Evolutionary conservation across 2,113 vertebrate genomes (phyloP).

Genomic region (Eubucco bourcierii): DNA sequence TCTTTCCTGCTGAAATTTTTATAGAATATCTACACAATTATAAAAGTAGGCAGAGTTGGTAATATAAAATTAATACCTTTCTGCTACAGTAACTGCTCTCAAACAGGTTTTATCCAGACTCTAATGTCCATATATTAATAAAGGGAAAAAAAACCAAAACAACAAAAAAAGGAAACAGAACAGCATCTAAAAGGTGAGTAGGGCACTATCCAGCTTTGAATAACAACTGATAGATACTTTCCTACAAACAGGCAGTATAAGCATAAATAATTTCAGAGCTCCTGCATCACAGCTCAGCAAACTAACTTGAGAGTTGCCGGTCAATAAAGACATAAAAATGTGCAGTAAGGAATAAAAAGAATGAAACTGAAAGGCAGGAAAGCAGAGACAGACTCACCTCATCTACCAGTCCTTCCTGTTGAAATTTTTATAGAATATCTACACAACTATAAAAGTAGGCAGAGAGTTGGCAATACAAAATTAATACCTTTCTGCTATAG

Average conservation of each 20-base stretch:
- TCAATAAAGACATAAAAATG: neutral
- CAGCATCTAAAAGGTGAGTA: neutral
- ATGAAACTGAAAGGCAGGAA: slow-evolving; percentile 27
- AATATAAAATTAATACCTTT: neutral
- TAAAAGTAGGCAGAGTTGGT: neutral
- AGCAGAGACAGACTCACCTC: neutral
- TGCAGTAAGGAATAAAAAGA: neutral
- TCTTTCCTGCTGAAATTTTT: neutral
- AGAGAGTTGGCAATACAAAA: neutral
- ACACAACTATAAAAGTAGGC: neutral
- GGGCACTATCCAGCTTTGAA: neutral
- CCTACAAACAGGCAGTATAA: neutral
- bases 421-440: neutral
- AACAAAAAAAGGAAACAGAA: too few relatives aligned
- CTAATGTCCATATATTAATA: neutral
- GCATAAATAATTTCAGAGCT: neutral
- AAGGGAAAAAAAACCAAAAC: neutral
- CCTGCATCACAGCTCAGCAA: neutral
- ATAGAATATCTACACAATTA: neutral
- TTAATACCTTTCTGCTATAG: neutral
- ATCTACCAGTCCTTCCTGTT: neutral
- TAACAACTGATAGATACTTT: neutral
- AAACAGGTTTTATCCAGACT: neutral
- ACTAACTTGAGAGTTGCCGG: neutral
- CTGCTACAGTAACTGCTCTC: neutral